Conservation (phyloP, 2,888 invertebrate species). For the Drepana falcataria region DNA sequence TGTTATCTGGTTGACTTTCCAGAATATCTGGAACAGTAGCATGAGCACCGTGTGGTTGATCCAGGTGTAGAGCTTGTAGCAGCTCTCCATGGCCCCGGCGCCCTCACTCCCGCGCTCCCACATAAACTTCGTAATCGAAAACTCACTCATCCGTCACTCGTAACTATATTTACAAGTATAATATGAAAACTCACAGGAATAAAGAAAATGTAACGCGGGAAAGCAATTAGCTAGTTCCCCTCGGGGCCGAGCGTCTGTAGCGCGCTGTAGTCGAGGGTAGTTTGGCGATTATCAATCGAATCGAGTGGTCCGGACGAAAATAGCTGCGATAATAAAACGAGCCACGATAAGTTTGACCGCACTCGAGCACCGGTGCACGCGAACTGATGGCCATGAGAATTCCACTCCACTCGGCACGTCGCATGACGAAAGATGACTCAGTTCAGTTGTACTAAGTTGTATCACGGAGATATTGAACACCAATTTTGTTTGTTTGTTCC, state of each 20-base stretch:
- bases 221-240: not conserved
- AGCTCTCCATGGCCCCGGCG: constrained; percentile 65
- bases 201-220: not conserved
- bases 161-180: constrained; percentile 36
- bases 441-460: constrained; percentile 21
- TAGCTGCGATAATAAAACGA: constrained; percentile 37
- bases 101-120: constrained; percentile 51
- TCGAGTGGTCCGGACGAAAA: constrained; percentile 48
- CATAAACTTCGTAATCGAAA: constrained; percentile 57
- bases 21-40: constrained; percentile 70
- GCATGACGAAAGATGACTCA: constrained; percentile 68
- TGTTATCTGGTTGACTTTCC: constrained; percentile 73
- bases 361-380: constrained; percentile 59
- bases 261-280: constrained; percentile 35
- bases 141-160: constrained; percentile 65
- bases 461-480: constrained; percentile 41
- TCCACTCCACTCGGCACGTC: constrained; percentile 39
- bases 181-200: constrained; percentile 23
- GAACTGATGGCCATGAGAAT: constrained; percentile 59
- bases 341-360: constrained; percentile 47
- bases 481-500: constrained; percentile 29
- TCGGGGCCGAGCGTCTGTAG: constrained; percentile 26
- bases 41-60: constrained; percentile 67
- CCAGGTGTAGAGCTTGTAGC: constrained; percentile 70
- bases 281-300: constrained; percentile 39